phyloP scores from a whole-genome alignment of 2,797 vertebrate genomes.

The Crypturellus tataupa region DNA sequence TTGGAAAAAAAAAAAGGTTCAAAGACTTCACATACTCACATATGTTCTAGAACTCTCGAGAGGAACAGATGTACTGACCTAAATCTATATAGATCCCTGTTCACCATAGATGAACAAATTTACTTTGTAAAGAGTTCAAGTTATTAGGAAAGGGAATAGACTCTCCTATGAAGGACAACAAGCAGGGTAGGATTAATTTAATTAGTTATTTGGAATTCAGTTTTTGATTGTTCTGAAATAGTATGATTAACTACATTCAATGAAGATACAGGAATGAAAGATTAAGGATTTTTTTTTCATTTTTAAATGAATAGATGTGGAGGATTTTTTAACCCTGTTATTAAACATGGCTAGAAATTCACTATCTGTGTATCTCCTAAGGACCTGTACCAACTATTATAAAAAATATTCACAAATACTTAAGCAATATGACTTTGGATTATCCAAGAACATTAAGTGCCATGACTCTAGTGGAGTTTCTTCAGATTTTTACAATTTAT shows the following conservation, averaged over 20 bases:
- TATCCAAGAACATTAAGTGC: not conserved
- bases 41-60: not conserved
- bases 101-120: not conserved
- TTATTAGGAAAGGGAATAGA: not conserved
- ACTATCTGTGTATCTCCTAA: not conserved
- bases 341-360: not conserved
- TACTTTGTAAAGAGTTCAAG: not conserved
- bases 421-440: not conserved
- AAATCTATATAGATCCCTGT: not conserved
- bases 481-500: not conserved
- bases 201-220: not conserved
- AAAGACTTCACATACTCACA: not conserved
- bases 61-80: not conserved
- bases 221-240: conserved; percentile 4
- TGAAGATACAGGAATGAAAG: not conserved
- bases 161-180: not conserved
- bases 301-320: not conserved
- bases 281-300: not conserved
- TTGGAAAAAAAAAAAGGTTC: not conserved
- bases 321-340: not conserved
- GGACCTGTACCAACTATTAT: not conserved
- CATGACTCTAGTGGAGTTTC: not conserved
- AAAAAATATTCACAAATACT: not conserved
- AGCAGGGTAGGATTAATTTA: not conserved
- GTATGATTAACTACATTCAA: not conserved